Percentiles rank a stretch among this genome's conserved stretches.
phyloP scores from a whole-genome alignment of 2,113 vertebrate species.

The Sinocyclocheilus grahami region DNA sequence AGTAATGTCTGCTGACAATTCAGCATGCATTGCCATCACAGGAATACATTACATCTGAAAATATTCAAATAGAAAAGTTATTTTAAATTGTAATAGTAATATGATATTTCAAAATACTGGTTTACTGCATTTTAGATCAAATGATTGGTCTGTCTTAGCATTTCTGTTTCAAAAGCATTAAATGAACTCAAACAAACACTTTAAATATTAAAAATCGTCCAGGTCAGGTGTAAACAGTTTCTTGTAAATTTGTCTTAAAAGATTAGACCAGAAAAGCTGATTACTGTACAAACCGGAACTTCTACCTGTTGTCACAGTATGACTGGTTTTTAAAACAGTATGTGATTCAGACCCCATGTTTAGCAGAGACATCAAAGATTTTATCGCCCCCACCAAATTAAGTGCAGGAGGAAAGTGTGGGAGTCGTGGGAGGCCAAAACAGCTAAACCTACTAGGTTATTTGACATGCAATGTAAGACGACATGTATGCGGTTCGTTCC shows the following conservation, averaged over 20 bases:
- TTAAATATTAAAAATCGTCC: not conserved
- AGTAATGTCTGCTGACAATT: not conserved
- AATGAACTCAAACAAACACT: not conserved
- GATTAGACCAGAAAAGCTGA: not conserved
- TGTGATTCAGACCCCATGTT: not conserved
- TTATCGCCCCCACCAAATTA: not conserved
- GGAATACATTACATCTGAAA: too few species aligned
- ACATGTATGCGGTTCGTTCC: not conserved
- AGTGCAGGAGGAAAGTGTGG: not conserved
- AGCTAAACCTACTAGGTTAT: not conserved
- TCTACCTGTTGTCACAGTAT: not conserved
- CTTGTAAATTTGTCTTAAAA: not conserved
- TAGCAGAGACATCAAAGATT: slow-evolving; percentile 14
- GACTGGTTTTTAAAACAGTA: not conserved
- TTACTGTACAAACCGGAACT: slow-evolving; percentile 1
- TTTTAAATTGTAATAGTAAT: too few species aligned
- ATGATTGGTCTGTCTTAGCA: not conserved
- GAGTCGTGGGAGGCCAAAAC: not conserved
- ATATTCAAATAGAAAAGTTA: not conserved
- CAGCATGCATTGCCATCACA: not conserved
- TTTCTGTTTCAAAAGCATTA: too few species aligned
- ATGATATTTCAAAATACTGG: too few species aligned
- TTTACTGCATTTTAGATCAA: too few species aligned
- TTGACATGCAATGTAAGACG: not conserved
- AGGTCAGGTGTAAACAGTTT: not conserved